Conservation (phyloP, 2,888 invertebrate genomes). For the Gnatocerus cornutus region DNA sequence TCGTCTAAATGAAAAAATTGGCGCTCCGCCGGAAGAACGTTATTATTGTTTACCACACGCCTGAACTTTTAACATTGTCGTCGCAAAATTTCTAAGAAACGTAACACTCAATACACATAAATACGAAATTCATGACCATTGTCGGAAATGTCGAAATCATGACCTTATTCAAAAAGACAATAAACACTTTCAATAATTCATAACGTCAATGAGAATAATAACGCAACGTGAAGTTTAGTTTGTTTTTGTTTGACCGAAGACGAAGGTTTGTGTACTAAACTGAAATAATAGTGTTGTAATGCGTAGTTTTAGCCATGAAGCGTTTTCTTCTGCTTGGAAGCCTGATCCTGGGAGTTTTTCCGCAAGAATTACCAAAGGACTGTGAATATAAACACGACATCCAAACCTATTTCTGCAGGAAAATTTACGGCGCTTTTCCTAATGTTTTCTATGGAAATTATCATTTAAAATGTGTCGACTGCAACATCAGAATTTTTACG, state of each 20-base stretch:
- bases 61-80: constrained; percentile 25
- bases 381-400: constrained; percentile 60
- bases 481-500: constrained; percentile 61
- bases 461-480: constrained; percentile 61
- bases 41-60: constrained; percentile 29
- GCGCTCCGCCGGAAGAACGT: constrained; percentile 25
- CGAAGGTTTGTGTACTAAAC: constrained; percentile 16
- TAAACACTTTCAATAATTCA: constrained; percentile 41
- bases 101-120: constrained; percentile 4
- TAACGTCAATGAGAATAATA: constrained; percentile 9
- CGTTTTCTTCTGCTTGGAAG: not conserved
- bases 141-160: constrained; percentile 41
- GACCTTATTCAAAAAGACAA: constrained; percentile 41
- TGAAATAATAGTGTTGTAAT: constrained; percentile 1
- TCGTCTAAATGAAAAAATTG: constrained; percentile 33
- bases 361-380: not conserved
- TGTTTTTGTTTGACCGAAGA: constrained; percentile 11
- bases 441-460: constrained; percentile 63
- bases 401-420: constrained; percentile 59
- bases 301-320: constrained; percentile 23
- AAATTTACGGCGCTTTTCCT: constrained; percentile 62
- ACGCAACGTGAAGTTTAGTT: constrained; percentile 18
- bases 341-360: not conserved
- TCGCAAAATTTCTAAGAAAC: constrained; percentile 21
- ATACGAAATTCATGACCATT: constrained; percentile 38